Base-by-base conservation (phyloP, 2,113 vertebrate genomes). In the Psilopsiagon aymara region DNA sequence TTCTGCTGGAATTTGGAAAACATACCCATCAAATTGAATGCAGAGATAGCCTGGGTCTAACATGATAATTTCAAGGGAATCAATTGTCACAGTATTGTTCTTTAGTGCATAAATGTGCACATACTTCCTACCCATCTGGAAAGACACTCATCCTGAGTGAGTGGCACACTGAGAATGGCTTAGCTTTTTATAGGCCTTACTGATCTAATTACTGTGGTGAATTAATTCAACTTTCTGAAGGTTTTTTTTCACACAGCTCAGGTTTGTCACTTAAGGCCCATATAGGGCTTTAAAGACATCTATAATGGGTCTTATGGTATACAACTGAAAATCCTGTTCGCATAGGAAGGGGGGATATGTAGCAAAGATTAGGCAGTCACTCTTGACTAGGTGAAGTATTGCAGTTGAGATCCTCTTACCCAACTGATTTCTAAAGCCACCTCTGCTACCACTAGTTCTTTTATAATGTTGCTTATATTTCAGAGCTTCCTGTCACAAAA, bases 291-390 rank as follows among this genome's bases (percentile, higher is more conserved):
- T 87, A 35, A 69, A 67, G 28, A 25, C 46, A 39, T 18, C 7
- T 5, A 15, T 57, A 11, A 13, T 7, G 1, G 10, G 11, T 27
- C 8, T 85, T 46, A 17, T 1, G 6, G 43, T 51, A 35, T 21
- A 12, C 5, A 60, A 63, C 1, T 2, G 31, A 51, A 85, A 64
- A 16, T 33, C 46, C 6, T 73, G 64, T 78, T 82, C 7, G 5
- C 7, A 29, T 29, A 13, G n/a, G 27, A 63, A 79, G 2, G 19
- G 8, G 57, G 15, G n/a, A 28, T 39, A n/a, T 0, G 0, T 13
- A 80, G 39, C 55, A 91, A 80, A 16, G 21, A 25, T 47, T 43
- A 62, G 17, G 27, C 27, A 66, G 16, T 23, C 6, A 41, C 6
- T 6, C 59, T 35, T 46, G 24, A 6, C 14, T 28, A 57, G 41